Evolutionary conservation across 1,140 invertebrate species (phyloP).

Genomic region (Galleria mellonella): DNA sequence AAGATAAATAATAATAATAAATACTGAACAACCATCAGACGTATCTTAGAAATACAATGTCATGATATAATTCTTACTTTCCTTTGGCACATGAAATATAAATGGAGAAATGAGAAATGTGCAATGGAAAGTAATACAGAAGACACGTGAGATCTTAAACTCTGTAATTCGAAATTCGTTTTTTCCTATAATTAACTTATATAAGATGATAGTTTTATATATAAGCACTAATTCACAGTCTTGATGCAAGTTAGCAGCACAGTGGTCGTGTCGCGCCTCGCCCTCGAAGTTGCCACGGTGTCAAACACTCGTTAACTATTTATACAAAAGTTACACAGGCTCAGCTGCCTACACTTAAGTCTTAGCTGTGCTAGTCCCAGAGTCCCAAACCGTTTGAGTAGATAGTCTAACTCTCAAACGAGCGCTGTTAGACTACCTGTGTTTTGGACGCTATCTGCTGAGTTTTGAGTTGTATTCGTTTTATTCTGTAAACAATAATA

Average conservation of each 20-base stretch:
- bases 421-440: slow-evolving; percentile 60
- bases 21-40: slow-evolving; percentile 45
- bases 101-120: slow-evolving; percentile 27
- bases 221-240: slow-evolving; percentile 39
- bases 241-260: slow-evolving; percentile 33
- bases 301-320: slow-evolving; percentile 17
- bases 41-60: slow-evolving; percentile 45
- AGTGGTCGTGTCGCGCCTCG: slow-evolving; percentile 4
- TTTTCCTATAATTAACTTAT: background rate
- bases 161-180: background rate
- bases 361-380: background rate
- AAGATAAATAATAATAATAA: slow-evolving; percentile 55
- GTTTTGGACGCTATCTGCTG: slow-evolving; percentile 42
- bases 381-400: background rate
- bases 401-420: slow-evolving; percentile 27
- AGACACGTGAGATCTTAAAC: slow-evolving; percentile 53
- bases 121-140: slow-evolving; percentile 22
- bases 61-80: slow-evolving; percentile 44
- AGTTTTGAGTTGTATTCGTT: slow-evolving; percentile 23
- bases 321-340: slow-evolving; percentile 27
- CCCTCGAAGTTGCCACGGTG: slow-evolving; percentile 8
- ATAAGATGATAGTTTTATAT: background rate
- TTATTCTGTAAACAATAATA: slow-evolving; percentile 33
- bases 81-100: slow-evolving; percentile 62
- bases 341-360: slow-evolving; percentile 16